Base-by-base conservation (phyloP, 37 sponge, comb jelly and placozoan species). In the Bolinopsis microptera region DNA sequence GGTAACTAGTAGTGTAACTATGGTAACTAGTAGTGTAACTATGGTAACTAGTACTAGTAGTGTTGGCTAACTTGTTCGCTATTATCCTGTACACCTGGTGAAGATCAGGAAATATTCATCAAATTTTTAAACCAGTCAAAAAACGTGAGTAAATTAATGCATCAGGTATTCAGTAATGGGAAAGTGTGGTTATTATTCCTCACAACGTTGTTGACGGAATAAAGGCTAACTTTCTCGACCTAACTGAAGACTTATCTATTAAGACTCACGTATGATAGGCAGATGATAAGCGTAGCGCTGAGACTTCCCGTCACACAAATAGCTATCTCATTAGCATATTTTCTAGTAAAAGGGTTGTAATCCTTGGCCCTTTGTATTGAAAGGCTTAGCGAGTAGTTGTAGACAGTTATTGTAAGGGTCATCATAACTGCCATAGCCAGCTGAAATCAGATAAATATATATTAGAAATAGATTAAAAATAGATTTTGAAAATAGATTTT, bases 321-420 rank as follows among this genome's bases (percentile, higher is more conserved):
- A 22, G 90, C 90, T 0, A 86, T 39, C 61, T 86, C 90, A 28
- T 86, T 41, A 39, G 90, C 90, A 30, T 86, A 86, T 25, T 86
- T 86, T 48, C 31, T 38, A 38, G 90, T 86, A 38, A 39, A 86
- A 24, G 90, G 24, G 61, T 26, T 86, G 33, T 77, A 32, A 27
- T 86, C 39, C 61, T 86, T 86, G 26, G 90, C 61, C 39, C 8
- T 86, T 26, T 41, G 36, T 24, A 86, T 35, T 35, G 90, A 86
- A 28, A 41, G 16, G 24, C 61, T 41, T 28, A 86, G 61, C 3
- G 90, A 39, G 90, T 86, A 86, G 90, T 86, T 86, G 61, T 86
- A 86, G 40, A 86, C 22, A 25, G 90, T 86, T 23, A 86, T 86
- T 0, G 90, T 86, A 0, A 86, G 40, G 27, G 90, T 86, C 31